Percentiles rank a stretch among this genome's conserved stretches.
phyloP scores from a whole-genome alignment of 2,888 invertebrate species.

The Calliopum simillimum region DNA sequence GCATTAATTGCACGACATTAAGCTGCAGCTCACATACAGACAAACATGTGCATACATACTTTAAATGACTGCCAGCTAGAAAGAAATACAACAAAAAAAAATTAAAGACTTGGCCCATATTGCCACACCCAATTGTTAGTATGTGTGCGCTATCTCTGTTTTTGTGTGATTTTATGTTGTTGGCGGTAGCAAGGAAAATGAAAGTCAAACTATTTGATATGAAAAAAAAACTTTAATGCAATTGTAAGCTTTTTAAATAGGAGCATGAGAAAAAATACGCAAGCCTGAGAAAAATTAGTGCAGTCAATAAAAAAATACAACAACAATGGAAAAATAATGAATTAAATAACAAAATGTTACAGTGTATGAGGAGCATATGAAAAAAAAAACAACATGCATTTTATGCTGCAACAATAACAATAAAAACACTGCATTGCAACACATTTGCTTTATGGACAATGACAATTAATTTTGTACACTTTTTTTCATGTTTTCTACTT shows the following conservation, averaged over 20 bases:
- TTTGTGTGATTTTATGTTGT: not conserved
- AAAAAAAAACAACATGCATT: not conserved
- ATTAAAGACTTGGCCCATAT: slow-evolving; percentile 14
- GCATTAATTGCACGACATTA: slow-evolving; percentile 40
- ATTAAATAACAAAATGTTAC: not conserved
- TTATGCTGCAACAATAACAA: not conserved
- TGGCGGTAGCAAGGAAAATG: not conserved
- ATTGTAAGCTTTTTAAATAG: slow-evolving; percentile 1
- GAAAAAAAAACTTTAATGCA: not conserved
- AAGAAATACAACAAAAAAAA: not conserved
- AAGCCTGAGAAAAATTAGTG: slow-evolving; percentile 3
- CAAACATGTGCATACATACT: not conserved
- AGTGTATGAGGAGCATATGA: too few relatives aligned
- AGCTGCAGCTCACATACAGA: not conserved
- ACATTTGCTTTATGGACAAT: too few relatives aligned
- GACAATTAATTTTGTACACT: too few relatives aligned
- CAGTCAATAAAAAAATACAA: not conserved
- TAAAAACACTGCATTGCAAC: too few relatives aligned
- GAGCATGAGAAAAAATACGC: slow-evolving; percentile 15
- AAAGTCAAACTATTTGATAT: too few relatives aligned
- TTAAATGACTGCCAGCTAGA: not conserved
- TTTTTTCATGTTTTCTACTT: too few relatives aligned
- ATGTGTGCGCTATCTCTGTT: too few relatives aligned
- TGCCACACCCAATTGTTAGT: slow-evolving; percentile 14
- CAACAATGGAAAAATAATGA: not conserved